Base-by-base conservation (phyloP, 1,140 invertebrate species). In the Oncopodura yosiiana region DNA sequence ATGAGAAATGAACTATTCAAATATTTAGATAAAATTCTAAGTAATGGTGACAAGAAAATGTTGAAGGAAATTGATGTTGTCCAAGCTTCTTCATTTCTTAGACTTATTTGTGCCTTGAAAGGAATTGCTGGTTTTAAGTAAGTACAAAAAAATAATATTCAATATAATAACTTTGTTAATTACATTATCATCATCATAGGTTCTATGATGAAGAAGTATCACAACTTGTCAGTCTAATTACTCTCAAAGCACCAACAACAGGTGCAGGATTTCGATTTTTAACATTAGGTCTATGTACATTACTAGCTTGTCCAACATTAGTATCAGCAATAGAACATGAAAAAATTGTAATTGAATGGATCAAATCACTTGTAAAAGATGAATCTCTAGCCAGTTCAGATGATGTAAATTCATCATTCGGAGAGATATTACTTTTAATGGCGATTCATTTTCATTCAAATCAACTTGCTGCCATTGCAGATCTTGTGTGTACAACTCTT, bases 361-460 rank as follows among this genome's bases (percentile, higher is more conserved):
- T 96, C 3, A 84, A 87, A 53, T 94, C 90, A 88, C 74, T 96
- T 0, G 85, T 94, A 0, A 80, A 82, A 46, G 88, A 92, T 68
- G 89, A 94, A 71, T 83, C 83, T 9, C 87, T 89, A 26, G 48
- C 39, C 14, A 51, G 34, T 42, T 44, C 19, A 53, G 27, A 82
- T 39, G 84, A 83, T 3, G 80, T 85, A 0, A 81, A 82, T 2
- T 84, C 85, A 1, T 88, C 85, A 24, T 93, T 95, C 70, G 92
- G 90, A n/a, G 93, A 96, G 72, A 93, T 96, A 86, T 73, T 98
- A 14, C 77, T 97, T 0, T 71, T 97, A 24, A 87, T 98, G 76
- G 94, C 93, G 0, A 95, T 96, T 61, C 92, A 96, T 69, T 96
- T 96, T 68, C 93, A 96, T 67, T 89, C 87, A 57, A 93, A 91